These are phyloP conservation scores for Drosophila macrothrix DNA, from an alignment of 2,888 invertebrate species.

Conservation along the genomic window DNA sequence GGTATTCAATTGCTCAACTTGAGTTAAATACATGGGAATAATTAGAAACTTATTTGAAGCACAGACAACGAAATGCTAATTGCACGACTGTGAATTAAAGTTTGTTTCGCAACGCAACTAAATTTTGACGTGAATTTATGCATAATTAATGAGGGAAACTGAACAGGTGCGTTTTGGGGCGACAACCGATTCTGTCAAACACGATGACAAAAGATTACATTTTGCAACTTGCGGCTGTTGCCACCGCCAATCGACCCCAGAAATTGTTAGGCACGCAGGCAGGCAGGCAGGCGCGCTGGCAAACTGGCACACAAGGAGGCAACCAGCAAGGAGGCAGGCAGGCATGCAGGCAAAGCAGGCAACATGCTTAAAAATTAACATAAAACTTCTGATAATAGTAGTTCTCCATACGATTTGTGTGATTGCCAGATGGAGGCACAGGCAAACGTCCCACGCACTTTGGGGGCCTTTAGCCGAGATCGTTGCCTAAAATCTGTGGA, in stretches of 20 bases:
- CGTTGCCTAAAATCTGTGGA: constrained; percentile 56
- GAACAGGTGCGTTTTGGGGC: constrained; percentile 80
- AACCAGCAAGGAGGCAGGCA: constrained; percentile 44
- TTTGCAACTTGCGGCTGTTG: constrained; percentile 69
- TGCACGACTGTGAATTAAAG: constrained; percentile 38
- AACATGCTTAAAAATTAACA: constrained; percentile 81
- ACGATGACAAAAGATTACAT: constrained; percentile 82
- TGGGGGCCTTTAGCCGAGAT: constrained; percentile 3
- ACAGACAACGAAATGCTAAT: constrained; percentile 15
- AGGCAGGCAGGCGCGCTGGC: constrained; percentile 27
- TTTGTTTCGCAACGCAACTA: constrained; percentile 39
- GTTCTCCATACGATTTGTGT: constrained; percentile 68
- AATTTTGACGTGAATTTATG: constrained; percentile 75
- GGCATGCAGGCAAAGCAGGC: constrained; percentile 37
- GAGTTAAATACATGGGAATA: background rate
- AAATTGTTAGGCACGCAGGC: constrained; percentile 47
- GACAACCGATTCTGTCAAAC: constrained; percentile 79
- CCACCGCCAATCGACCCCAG: constrained; percentile 50
- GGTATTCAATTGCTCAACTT: background rate
- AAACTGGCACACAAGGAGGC: constrained; percentile 4
- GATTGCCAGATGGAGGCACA: constrained; percentile 52
- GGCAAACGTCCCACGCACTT: constrained; percentile 49
- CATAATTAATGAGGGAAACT: constrained; percentile 84
- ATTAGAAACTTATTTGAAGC: background rate
- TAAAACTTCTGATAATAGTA: constrained; percentile 82